phyloP scores from a whole-genome alignment of 2,113 vertebrate species.

The Corythaixoides concolor region DNA sequence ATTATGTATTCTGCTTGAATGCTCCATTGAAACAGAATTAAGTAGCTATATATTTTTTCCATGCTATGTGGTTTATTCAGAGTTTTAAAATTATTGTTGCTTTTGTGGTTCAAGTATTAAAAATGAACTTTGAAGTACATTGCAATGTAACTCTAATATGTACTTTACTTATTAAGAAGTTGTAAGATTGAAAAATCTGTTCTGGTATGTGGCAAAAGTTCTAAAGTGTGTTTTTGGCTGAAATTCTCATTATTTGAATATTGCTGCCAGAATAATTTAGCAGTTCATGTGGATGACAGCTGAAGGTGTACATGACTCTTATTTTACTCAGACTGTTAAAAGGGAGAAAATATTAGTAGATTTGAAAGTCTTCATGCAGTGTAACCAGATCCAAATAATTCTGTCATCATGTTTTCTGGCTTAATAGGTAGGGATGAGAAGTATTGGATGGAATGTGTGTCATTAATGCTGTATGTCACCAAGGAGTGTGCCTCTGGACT shows the following conservation, averaged over 20 bases:
- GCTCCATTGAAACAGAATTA: neutral
- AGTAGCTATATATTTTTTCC: neutral
- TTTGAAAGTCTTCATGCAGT: neutral
- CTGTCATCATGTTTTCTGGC: neutral
- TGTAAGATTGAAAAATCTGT: neutral
- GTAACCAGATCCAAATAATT: neutral
- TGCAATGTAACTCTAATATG: neutral
- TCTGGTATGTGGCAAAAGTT: neutral
- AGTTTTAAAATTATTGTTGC: neutral
- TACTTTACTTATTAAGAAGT: neutral
- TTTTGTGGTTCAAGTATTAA: neutral
- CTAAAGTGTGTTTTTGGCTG: neutral
- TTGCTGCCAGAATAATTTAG: neutral
- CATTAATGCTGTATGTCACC: neutral
- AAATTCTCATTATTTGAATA: neutral
- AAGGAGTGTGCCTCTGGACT: neutral
- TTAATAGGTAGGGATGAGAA: neutral
- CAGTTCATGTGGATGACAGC: neutral
- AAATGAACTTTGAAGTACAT: neutral
- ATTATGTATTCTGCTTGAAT: neutral
- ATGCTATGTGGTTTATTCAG: neutral
- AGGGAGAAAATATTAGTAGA: neutral
- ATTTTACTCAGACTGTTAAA: neutral
- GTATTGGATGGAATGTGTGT: neutral
- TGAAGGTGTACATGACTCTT: neutral